Evolutionary conservation across 2,797 vertebrate species (phyloP).

Genomic region (Lateolabrax maculatus): DNA sequence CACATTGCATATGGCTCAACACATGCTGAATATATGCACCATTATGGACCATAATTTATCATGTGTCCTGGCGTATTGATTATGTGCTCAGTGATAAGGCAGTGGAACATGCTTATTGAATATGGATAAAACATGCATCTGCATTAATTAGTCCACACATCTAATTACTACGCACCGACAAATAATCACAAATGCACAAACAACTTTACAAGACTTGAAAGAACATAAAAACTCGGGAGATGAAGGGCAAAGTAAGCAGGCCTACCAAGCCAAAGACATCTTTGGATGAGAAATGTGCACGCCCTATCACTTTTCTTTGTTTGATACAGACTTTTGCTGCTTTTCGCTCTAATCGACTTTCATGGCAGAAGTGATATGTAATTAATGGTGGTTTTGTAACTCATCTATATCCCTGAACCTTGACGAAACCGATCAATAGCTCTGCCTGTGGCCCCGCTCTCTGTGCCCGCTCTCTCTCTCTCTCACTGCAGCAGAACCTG

Average conservation of each 20-base stretch:
- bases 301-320: slow-evolving; percentile 73
- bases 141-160: slow-evolving; percentile 64
- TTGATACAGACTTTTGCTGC: slow-evolving; percentile 69
- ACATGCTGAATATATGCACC: slow-evolving; percentile 70
- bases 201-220: slow-evolving; percentile 41
- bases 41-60: slow-evolving; percentile 78
- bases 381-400: slow-evolving; percentile 86
- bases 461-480: slow-evolving; percentile 32
- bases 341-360: slow-evolving; percentile 81
- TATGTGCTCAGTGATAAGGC: slow-evolving; percentile 68
- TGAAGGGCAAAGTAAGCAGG: slow-evolving; percentile 40
- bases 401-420: slow-evolving; percentile 82
- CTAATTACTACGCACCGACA: slow-evolving; percentile 55
- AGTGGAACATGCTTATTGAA: slow-evolving; percentile 77
- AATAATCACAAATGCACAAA: slow-evolving; percentile 46
- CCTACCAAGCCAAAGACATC: slow-evolving; percentile 32
- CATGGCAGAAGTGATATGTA: slow-evolving; percentile 85
- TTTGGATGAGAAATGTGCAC: slow-evolving; percentile 64
- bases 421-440: slow-evolving; percentile 82
- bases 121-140: slow-evolving; percentile 73
- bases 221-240: slow-evolving; percentile 29
- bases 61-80: slow-evolving; percentile 75
- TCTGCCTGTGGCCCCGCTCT: slow-evolving; percentile 72
- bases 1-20: slow-evolving; percentile 70
- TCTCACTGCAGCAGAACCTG: slow-evolving; percentile 48